These are phyloP conservation scores for Mugil cephalus DNA, from an alignment of 2,113 vertebrate genomes.

Conservation along the genomic window DNA sequence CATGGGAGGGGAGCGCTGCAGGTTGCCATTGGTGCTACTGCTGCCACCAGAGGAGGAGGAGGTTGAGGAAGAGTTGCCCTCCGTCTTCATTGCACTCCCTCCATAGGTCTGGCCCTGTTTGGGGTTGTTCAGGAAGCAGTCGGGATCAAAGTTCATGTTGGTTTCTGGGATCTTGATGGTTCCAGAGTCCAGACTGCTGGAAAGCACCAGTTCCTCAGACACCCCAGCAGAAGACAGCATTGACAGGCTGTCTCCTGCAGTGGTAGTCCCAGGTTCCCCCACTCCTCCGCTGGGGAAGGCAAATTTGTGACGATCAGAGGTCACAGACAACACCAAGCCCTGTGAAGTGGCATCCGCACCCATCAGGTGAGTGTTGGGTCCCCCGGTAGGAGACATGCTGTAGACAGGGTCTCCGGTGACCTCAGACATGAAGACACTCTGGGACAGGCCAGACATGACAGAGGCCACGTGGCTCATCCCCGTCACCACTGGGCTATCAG, in stretches of 20 bases:
- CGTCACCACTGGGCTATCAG: slow-evolving; percentile 94
- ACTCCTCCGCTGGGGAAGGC: slow-evolving; percentile 91
- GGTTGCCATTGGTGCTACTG: slow-evolving; percentile 83
- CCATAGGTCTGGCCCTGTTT: slow-evolving; percentile 99
- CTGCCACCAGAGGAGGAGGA: slow-evolving; percentile 77
- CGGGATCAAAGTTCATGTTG: slow-evolving; percentile 98
- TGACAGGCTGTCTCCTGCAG: slow-evolving; percentile 87
- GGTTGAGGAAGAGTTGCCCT: slow-evolving; percentile 83
- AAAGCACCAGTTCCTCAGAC: slow-evolving; percentile 96
- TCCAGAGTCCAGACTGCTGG: slow-evolving; percentile 92
- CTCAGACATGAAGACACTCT: slow-evolving; percentile 98
- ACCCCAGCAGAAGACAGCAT: slow-evolving; percentile 92
- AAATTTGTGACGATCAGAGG: slow-evolving; percentile 96
- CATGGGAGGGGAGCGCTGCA: slow-evolving; percentile 89
- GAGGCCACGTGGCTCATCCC: slow-evolving; percentile 97
- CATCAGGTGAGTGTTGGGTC: slow-evolving; percentile 94
- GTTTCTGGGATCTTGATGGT: slow-evolving; percentile 95
- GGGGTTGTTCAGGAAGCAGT: slow-evolving; percentile 99
- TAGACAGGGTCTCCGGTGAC: slow-evolving; percentile 96
- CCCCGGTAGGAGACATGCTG: slow-evolving; percentile 94
- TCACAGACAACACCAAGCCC: slow-evolving; percentile 93
- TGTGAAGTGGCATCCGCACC: slow-evolving; percentile 91
- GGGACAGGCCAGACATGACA: slow-evolving; percentile 95
- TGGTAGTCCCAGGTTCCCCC: slow-evolving; percentile 73
- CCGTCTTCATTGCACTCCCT: slow-evolving; percentile 93